Percentiles rank a stretch among this genome's conserved stretches.
Evolutionary conservation across 2,113 vertebrate species (phyloP).

Genomic region (Aegithalos caudatus): DNA sequence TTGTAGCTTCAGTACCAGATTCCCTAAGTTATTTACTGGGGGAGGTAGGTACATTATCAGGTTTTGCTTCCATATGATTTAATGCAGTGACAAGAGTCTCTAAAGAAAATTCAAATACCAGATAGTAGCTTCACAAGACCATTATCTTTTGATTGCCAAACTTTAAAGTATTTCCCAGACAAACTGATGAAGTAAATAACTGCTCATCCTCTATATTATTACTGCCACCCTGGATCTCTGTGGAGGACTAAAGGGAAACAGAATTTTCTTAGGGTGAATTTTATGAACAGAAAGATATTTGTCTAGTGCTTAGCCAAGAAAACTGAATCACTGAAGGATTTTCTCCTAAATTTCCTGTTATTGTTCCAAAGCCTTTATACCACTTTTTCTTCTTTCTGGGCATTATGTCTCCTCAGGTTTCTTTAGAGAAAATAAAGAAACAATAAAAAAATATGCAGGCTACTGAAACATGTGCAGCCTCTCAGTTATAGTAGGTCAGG

Average conservation of each 20-base stretch:
- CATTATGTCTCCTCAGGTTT: conserved; percentile 6
- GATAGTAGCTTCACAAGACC: conserved; percentile 42
- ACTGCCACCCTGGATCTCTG: conserved; percentile 53
- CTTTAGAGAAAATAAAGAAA: conserved; percentile 22
- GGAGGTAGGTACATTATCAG: conserved; percentile 14
- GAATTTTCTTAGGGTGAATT: conserved; percentile 60
- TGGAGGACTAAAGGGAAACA: conserved; percentile 55
- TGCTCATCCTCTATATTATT: conserved; percentile 59
- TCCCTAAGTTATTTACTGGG: conserved; percentile 13
- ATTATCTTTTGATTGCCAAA: conserved; percentile 67
- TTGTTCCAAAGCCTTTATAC: conserved; percentile 24
- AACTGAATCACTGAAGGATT: conserved; percentile 32
- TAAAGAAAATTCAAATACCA: conserved; percentile 53
- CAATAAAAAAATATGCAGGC: neutral
- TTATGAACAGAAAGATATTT: conserved; percentile 60
- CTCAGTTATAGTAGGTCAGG: neutral
- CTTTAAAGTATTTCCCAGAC: conserved; percentile 63
- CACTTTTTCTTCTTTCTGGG: neutral
- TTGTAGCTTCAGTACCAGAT: neutral
- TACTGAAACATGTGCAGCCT: neutral
- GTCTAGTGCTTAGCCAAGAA: conserved; percentile 49
- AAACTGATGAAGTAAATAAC: conserved; percentile 63
- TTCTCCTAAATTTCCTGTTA: conserved; percentile 44
- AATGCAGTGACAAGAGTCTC: conserved; percentile 41
- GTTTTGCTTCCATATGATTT: conserved; percentile 56